Evolutionary conservation across 1,140 invertebrate species (phyloP).

Genomic region (Calycopis cecrops): DNA sequence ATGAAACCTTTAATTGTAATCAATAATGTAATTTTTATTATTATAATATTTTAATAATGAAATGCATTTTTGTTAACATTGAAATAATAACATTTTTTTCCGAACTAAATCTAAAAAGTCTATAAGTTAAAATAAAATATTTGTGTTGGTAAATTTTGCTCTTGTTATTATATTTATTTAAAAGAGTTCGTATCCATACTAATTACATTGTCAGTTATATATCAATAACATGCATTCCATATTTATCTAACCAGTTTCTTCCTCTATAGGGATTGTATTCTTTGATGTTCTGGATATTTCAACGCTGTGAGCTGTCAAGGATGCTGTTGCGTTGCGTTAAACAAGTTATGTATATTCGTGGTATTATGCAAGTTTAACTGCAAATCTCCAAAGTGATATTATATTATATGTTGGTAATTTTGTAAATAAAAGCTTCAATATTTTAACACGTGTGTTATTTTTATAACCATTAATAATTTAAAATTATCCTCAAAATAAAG

Average conservation of each 20-base stretch:
- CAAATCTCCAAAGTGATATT: conserved; percentile 73
- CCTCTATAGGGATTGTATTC: not conserved
- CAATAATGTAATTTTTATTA: too few relatives aligned
- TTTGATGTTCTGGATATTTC: not conserved
- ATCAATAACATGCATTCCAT: too few relatives aligned
- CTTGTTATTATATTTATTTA: too few relatives aligned
- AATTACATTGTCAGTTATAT: too few relatives aligned
- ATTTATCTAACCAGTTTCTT: not conserved
- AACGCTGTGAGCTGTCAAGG: not conserved
- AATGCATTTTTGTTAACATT: too few relatives aligned
- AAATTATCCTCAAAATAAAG: not conserved
- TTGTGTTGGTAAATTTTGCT: too few relatives aligned
- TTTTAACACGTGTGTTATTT: conserved; percentile 52
- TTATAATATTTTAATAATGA: too few relatives aligned
- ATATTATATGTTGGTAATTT: conserved; percentile 74
- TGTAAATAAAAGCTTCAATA: conserved; percentile 75
- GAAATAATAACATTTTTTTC: too few relatives aligned
- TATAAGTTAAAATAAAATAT: too few relatives aligned
- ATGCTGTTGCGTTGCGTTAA: conserved; percentile 55
- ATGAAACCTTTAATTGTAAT: not conserved
- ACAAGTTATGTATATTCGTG: conserved; percentile 62
- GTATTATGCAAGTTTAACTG: conserved; percentile 70
- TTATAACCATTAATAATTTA: not conserved
- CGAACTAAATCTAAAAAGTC: too few relatives aligned
- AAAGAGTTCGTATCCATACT: too few relatives aligned